Evolutionary conservation across 2,797 vertebrate species (phyloP), one percentile per base, ranked within the genome.

Genomic region (Adelosebastes latens): DNA sequence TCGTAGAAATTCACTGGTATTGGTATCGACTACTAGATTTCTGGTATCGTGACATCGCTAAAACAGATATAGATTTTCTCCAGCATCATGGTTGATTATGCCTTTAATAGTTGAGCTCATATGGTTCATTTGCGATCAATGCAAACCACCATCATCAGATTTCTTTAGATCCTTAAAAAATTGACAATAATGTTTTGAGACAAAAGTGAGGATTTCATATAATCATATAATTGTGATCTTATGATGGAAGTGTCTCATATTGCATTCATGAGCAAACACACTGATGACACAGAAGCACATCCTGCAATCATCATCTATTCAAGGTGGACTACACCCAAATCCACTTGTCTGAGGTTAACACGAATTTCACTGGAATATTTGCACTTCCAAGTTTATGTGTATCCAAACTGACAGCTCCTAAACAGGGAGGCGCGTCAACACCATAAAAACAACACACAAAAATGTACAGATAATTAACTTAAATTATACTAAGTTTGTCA

Each of bases 241-340:
- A 27, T 66, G 42, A 68, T 12, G 22, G 1, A 72, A 22, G 53
- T 13, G 52, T 64, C 4, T 25, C 7, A 11, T 56, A 18, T 36
- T 42, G 8, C 18, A 34, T n/a, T n/a, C 10, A 56, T 1, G 25
- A 77, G 60, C 24, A 69, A 72, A 72, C 46, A 34, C 4, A 25
- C 3, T 36, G 20, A 62, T 58, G 73, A 72, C 11, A 80, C 29
- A 77, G 68, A 24, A 53, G 66, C 53, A 10, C 34, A 78, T 62
- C 49, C 68, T 24, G 12, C 53, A 60, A 42, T 39, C 58, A 70
- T 22, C n/a, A 25, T 55, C 53, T 29, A 18, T 39, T 82, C 60
- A 20, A 76, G 53, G 31, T 87, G 75, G 87, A 88, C 85, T 77
- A 82, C 88, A 90, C 81, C 80, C 85, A 87, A 5, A 69, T 67